Percentiles rank a stretch among this genome's conserved stretches.
phyloP scores from a whole-genome alignment of 2,888 invertebrate species.

The Hipparchia sbordonii region DNA sequence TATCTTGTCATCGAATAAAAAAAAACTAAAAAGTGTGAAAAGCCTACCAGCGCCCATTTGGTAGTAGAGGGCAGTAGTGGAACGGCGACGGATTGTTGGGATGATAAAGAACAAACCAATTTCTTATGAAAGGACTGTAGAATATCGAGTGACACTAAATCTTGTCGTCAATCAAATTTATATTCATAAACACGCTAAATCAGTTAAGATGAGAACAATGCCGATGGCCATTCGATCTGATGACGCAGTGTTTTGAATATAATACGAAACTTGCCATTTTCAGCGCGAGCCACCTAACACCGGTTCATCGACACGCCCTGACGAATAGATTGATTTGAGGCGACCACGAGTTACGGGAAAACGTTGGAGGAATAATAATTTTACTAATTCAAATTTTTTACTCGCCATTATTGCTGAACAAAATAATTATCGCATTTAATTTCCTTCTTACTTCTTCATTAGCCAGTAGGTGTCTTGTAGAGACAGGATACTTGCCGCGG shows the following conservation, averaged over 20 bases:
- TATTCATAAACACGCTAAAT: slow-evolving; percentile 35
- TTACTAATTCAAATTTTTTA: neutral
- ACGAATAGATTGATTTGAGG: slow-evolving; percentile 37
- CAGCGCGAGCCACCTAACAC: slow-evolving; percentile 42
- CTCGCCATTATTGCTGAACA: no score
- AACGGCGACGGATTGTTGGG: no score
- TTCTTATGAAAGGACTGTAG: neutral
- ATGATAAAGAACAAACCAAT: neutral
- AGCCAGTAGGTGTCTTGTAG: no score
- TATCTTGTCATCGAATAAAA: no score
- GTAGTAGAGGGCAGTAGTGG: no score
- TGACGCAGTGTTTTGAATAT: slow-evolving; percentile 47
- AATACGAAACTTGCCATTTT: slow-evolving; percentile 46
- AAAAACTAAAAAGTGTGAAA: no score
- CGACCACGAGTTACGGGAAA: slow-evolving; percentile 28
- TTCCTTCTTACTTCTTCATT: no score
- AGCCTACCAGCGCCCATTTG: no score
- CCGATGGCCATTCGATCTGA: slow-evolving; percentile 29
- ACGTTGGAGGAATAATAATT: slow-evolving; percentile 31
- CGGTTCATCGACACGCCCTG: slow-evolving; percentile 43
- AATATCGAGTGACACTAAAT: slow-evolving; percentile 11
- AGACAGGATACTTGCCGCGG: no score
- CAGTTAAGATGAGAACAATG: slow-evolving; percentile 42
- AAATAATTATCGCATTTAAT: no score
- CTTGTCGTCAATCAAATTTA: slow-evolving; percentile 24